Evolutionary conservation across 2,888 invertebrate genomes (phyloP), one percentile per base, ranked within the genome.

Genomic region (Cylloceria caligata): DNA sequence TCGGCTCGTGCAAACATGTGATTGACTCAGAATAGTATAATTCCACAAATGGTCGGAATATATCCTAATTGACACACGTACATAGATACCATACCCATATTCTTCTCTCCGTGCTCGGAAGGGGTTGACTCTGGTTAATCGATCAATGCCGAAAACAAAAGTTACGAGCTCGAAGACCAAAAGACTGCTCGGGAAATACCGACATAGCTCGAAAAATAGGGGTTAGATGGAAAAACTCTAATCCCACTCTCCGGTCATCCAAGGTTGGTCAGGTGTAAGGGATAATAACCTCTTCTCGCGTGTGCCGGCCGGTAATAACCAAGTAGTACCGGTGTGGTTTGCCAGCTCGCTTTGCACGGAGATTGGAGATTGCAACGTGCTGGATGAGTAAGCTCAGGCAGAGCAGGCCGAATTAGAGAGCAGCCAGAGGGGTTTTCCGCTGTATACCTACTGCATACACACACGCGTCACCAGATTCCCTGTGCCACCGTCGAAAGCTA

Each of bases 241-340:
- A 19, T 57, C 27, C 57, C 7, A 7, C 5, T 57, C 19, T 60
- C 6, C 30, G 21, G 27, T 13, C 3, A 21, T 30, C 42, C 5
- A 16, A 42, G 85, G 83, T 88, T 87, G 87, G 81, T 83, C 87
- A 86, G 86, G 86, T 88, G 77, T 76, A 72, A 77, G 75, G 72
- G 72, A 88, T 90, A 91, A 91, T 89, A 89, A 89, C 88, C 88
- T 89, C 86, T 87, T 86, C 89, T 88, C 88, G 81, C 80, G 87
- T 86, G 60, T 88, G 87, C 85, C 88, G 83, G 84, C 86, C 88
- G 84, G 88, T 89, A 90, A 89, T 89, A 90, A 89, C 89, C 86
- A 83, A 88, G 88, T 86, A 86, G 85, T 83, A 87, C 81, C 83
- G 73, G 85, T 86, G 86, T 88, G 57, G 57, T 45, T 60, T 47